These are phyloP conservation scores for Natator depressus DNA, from an alignment of 2,113 vertebrate species.

Conservation along the genomic window DNA sequence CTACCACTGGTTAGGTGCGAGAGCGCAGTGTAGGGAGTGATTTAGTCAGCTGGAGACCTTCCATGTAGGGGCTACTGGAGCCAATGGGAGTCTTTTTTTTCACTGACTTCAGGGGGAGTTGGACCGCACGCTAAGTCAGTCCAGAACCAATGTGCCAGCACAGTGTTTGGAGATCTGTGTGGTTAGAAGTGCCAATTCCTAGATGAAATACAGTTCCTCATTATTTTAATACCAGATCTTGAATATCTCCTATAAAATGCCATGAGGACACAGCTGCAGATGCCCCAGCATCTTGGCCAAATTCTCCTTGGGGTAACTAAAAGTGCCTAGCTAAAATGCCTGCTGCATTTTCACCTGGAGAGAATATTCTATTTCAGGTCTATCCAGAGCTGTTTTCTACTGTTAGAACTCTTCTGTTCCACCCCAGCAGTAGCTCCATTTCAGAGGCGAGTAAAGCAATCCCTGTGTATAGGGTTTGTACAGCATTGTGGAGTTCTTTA, in stretches of 20 bases:
- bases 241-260: not conserved
- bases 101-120: not conserved
- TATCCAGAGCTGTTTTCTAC: not conserved
- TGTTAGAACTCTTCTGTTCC: not conserved
- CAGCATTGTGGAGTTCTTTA: not conserved
- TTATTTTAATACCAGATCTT: not conserved
- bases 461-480: not conserved
- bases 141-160: not conserved
- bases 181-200: not conserved
- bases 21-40: not conserved
- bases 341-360: not conserved
- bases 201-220: not conserved
- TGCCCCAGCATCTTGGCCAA: not conserved
- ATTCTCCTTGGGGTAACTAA: not conserved
- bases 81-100: not conserved
- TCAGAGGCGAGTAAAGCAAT: not conserved
- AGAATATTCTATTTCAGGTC: not conserved
- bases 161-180: not conserved
- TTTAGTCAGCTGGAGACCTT: not conserved
- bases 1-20: not conserved
- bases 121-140: not conserved
- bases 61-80: not conserved
- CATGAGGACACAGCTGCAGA: not conserved
- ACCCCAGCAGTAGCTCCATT: not conserved
- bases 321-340: not conserved